phyloP scores from a whole-genome alignment of 2,797 vertebrate species.

The Cirrhinus molitorella region DNA sequence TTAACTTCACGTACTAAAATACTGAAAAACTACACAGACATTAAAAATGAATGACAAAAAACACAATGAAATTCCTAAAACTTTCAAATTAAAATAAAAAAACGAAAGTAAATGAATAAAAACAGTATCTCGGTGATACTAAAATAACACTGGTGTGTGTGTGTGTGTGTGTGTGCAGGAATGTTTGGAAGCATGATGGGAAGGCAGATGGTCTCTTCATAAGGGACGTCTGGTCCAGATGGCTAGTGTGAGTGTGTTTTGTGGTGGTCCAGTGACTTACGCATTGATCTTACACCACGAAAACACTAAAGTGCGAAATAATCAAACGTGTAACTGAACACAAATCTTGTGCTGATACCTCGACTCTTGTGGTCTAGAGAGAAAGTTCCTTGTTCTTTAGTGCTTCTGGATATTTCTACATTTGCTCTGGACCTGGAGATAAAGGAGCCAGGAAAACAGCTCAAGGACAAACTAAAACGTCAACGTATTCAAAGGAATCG shows the following conservation, averaged over 20 bases:
- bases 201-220: constrained; percentile 18
- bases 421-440: background rate
- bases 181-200: constrained; percentile 10
- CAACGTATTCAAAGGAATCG: background rate
- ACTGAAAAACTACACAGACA: background rate
- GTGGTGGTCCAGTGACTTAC: background rate
- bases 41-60: too few relatives aligned
- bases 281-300: background rate
- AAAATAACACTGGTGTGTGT: background rate
- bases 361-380: background rate
- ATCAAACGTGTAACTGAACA: background rate
- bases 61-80: too few relatives aligned
- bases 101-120: background rate
- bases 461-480: background rate
- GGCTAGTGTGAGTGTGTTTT: background rate
- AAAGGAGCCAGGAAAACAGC: background rate
- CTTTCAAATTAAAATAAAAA: too few relatives aligned
- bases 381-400: background rate
- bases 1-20: background rate
- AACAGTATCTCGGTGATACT: background rate
- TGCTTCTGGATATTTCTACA: background rate
- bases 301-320: background rate
- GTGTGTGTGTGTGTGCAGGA: background rate
- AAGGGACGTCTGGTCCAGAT: background rate
- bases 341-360: background rate